Conservation (phyloP, 2,113 vertebrate genomes). For the Regulus satrapa region DNA sequence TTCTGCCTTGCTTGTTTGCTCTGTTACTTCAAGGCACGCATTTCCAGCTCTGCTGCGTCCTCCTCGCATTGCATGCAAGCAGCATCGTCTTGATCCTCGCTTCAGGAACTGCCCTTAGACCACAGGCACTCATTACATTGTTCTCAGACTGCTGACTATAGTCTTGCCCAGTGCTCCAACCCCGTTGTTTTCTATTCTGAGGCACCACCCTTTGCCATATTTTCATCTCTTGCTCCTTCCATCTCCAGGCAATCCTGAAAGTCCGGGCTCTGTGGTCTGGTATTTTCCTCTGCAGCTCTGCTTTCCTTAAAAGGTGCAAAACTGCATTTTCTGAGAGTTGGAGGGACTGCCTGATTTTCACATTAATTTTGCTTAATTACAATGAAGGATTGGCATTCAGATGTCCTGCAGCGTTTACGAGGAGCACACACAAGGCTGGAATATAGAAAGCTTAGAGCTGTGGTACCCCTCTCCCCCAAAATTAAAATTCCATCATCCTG, state of each 20-base stretch:
- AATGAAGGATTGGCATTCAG: not conserved
- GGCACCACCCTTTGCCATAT: not conserved
- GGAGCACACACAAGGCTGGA: not conserved
- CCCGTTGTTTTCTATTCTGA: not conserved
- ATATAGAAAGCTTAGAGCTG: not conserved
- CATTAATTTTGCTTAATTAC: not conserved
- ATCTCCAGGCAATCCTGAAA: not conserved
- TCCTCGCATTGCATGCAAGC: not conserved
- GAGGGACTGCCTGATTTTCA: not conserved
- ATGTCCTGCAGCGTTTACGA: not conserved
- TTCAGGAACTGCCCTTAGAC: not conserved
- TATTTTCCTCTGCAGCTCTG: not conserved
- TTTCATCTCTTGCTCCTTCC: not conserved
- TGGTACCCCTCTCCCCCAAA: rapidly evolving
- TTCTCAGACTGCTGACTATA: not conserved
- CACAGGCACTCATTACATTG: not conserved
- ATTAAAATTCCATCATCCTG: not conserved
- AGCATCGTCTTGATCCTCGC: not conserved
- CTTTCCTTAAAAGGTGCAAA: not conserved
- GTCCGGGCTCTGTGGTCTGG: not conserved
- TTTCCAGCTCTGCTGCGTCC: not conserved
- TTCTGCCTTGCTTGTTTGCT: not conserved
- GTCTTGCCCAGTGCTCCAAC: not conserved
- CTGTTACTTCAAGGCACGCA: rapidly evolving
- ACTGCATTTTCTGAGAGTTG: not conserved